Evolutionary conservation across 2,888 invertebrate genomes (phyloP), one percentile per base, ranked within the genome.

Genomic region (Dryadula phaetusa): DNA sequence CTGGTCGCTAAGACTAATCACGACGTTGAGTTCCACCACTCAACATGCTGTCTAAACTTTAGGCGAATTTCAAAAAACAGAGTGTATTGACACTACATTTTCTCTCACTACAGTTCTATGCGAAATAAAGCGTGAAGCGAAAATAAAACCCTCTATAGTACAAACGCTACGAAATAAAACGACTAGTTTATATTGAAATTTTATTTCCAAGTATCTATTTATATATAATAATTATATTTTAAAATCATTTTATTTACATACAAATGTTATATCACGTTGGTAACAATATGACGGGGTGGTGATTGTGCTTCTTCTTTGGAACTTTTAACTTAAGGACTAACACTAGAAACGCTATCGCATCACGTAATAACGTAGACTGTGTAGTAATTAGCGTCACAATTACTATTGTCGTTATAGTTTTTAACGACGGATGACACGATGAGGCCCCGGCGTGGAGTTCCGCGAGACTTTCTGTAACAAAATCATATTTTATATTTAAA

Each of bases 401-500:
- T 75, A 84, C 71, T 74, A 85, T 71, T 49, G 78, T 76, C 64
- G 82, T 76, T 70, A 85, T 77, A 2, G 81, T 76, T 66, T 77
- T 74, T 32, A 85, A 76, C n/a, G 87, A 82, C 2, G 84, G 82
- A 14, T 82, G 82, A 8, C 80, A 76, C 2, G 83, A 76, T 54
- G 74, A 75, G 1, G 82, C 80, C 0, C 85, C 85, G 20, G 92
- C 92, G 76, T 93, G 93, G 1, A 93, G 85, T 70, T 93, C 93
- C 0, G 93, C 93, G 64, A 93, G 86, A 76, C 93, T 93, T 88
- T 93, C 91, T 92, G 86, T 88, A 92, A 92, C 90, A 91, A 92
- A 83, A 28, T 28, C 6, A 14, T 37, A 54, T 16, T 34, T 34
- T 34, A 7, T 34, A 34, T 34, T 34, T n/a, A n/a, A n/a, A n/a